Evolutionary conservation across 2,113 vertebrate species (phyloP), one percentile per base, ranked within the genome.

Genomic region (Riparia riparia): DNA sequence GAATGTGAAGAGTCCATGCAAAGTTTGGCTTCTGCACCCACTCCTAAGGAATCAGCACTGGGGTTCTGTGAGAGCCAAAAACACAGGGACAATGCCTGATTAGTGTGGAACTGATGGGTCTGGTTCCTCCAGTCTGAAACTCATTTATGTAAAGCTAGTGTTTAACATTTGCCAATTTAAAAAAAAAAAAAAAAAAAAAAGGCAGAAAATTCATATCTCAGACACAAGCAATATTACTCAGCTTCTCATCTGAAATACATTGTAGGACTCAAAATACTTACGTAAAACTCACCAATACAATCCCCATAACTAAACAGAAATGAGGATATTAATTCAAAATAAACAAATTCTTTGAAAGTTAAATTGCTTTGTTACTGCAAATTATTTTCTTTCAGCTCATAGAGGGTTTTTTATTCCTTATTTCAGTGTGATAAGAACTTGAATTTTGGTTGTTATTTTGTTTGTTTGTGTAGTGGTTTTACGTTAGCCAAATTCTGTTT

Each of bases 281-380:
- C 56, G 49, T 56, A 44, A 95, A 82, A 49, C 28, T 77, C 60
- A 54, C 15, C 21, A 68, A 76, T 74, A 64, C 19, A 60, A 60
- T 47, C 49, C 58, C 29, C 56, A n/a, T 68, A 89, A 93, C 44
- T 53, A 73, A 86, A 91, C 54, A 54, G 17, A 83, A 90, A 82
- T 57, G 49, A 92, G 26, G 80, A 2, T 20, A 65, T 20, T 90
- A 57, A 90, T 63, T 86, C 82, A 90, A 90, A 96, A 69, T 41
- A 82, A 94, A 69, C 11, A 31, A 60, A 45, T 28, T 42, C 18
- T 80, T 66, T 37, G 49, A 83, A 95, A 80, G 5, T 32, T 50
- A 93, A 94, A 92, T 68, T 82, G 20, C 50, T 68, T 89, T 89
- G 49, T 66, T 68, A 68, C 64, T 82, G 19, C 3, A 2, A 81